These are phyloP conservation scores for Neogobius melanostomus DNA, from an alignment of 2,113 vertebrate genomes.

Conservation along the genomic window DNA sequence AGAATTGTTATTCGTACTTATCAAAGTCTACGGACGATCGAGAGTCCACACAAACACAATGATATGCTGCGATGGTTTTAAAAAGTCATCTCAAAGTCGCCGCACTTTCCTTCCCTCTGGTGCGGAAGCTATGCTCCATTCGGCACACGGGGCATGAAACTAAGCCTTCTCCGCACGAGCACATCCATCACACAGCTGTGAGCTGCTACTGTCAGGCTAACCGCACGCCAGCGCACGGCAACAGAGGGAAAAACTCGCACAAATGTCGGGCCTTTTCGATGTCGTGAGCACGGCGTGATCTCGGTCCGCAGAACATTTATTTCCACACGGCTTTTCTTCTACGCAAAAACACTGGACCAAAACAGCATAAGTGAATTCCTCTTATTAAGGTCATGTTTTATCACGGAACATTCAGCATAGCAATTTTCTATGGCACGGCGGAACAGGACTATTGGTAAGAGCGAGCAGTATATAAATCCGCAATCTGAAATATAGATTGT, in stretches of 20 bases:
- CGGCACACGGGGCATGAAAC: neutral
- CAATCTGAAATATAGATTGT: too few relatives aligned
- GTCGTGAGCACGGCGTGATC: conserved; percentile 23
- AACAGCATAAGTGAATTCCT: too few relatives aligned
- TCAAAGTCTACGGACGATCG: too few relatives aligned
- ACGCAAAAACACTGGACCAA: neutral
- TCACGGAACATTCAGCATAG: too few relatives aligned
- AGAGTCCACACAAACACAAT: neutral
- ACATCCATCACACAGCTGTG: neutral
- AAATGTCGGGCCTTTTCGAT: conserved; percentile 21
- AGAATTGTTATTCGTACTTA: too few relatives aligned
- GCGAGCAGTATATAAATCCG: too few relatives aligned
- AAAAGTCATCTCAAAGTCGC: neutral
- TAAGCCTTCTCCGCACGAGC: conserved; percentile 6
- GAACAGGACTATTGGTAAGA: too few relatives aligned
- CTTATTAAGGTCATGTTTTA: too few relatives aligned
- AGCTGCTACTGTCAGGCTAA: neutral
- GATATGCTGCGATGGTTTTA: neutral
- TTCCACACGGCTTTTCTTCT: conserved; percentile 2
- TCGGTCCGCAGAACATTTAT: conserved; percentile 14
- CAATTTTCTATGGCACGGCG: too few relatives aligned
- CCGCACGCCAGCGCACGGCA: neutral
- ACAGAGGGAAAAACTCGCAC: neutral
- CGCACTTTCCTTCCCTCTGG: neutral
- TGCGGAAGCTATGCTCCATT: neutral